Evolutionary conservation across 2,797 vertebrate genomes (phyloP).

Genomic region (Chelon auratus): DNA sequence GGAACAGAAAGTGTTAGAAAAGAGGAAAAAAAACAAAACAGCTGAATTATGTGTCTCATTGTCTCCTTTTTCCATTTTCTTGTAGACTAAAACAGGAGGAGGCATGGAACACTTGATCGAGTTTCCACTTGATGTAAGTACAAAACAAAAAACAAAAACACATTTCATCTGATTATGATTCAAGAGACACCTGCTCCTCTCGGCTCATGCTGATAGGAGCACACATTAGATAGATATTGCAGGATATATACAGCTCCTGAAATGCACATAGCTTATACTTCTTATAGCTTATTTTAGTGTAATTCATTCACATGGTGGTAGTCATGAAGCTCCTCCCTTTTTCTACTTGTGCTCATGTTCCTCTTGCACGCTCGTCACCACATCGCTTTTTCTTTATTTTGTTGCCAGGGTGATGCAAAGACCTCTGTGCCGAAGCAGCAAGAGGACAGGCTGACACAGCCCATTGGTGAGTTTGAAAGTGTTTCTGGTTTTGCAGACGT

Average conservation of each 20-base stretch:
- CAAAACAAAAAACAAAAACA: background rate
- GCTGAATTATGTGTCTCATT: background rate
- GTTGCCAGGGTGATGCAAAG: slow-evolving; percentile 88
- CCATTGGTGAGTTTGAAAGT: slow-evolving; percentile 90
- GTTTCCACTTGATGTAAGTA: slow-evolving; percentile 87
- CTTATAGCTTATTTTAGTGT: too few species aligned
- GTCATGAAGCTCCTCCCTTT: slow-evolving; percentile 11
- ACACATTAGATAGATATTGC: background rate
- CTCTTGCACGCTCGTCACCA: slow-evolving; percentile 50
- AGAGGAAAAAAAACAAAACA: background rate
- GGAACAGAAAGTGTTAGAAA: background rate
- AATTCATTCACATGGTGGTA: slow-evolving; percentile 26
- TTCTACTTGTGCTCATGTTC: slow-evolving; percentile 36
- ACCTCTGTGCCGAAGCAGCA: slow-evolving; percentile 69
- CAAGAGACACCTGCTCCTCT: slow-evolving; percentile 13
- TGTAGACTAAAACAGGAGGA: slow-evolving; percentile 90
- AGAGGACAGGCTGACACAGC: slow-evolving; percentile 79
- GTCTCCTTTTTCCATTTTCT: slow-evolving; percentile 22
- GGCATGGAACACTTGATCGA: slow-evolving; percentile 89
- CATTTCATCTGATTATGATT: slow-evolving; percentile 2
- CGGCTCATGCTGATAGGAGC: background rate
- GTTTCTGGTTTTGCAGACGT: background rate
- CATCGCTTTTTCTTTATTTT: slow-evolving; percentile 55
- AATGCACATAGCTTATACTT: background rate
- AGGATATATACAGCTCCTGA: background rate